Base-by-base conservation (phyloP, 2,113 vertebrate species). In the Fregata magnificens region DNA sequence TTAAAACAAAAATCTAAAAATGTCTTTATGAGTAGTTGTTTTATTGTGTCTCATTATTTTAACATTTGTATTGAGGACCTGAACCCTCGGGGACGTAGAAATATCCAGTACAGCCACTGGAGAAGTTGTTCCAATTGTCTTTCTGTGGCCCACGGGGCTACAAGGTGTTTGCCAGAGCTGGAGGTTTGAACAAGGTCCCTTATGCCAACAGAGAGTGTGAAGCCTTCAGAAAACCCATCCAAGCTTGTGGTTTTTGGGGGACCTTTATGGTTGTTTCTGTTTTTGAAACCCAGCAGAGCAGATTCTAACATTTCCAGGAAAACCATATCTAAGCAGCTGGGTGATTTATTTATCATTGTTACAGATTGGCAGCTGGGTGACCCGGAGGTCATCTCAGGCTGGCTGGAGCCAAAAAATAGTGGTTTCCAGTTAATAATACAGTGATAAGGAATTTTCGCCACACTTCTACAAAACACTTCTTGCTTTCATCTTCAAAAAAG, bases 321-420 rank as follows among this genome's bases (percentile, higher is more conserved):
- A 97, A 82, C 8, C 58, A 40, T 38, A 84, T 72, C 2, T 50
- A 93, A 85, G 32, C 34, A 73, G 16, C 25, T 80, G 49, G 31
- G 31, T 90, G 40, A 90, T 90, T 86, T 93, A 85, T 95, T 95
- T 88, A 45, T 82, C 52, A 65, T 45, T 65, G 34, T 82, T 91
- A 65, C 16, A 69, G 19, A 11, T 24, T 87, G 69, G 77, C 52
- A 94, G 49, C 56, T 92, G 65, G 7, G 21, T 86, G 73, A 95
- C 52, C 40, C 3, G 2, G 32, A 85, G 56, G 53, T 44, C 77
- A 65, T 71, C 24, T 67, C 65, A 53, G 56, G 26, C 61, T 89
- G 40, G 6, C 31, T 84, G 65, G 22, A 86, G 52, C 11, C n/a
- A 74, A 83, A 90, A 90, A 56, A 36, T 24, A 55, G 44, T 73